A percentile compares a stretch with the other conserved stretches of the same genome.
phyloP scores from a whole-genome alignment of 2,888 invertebrate genomes.

The Leucoma salicis region DNA sequence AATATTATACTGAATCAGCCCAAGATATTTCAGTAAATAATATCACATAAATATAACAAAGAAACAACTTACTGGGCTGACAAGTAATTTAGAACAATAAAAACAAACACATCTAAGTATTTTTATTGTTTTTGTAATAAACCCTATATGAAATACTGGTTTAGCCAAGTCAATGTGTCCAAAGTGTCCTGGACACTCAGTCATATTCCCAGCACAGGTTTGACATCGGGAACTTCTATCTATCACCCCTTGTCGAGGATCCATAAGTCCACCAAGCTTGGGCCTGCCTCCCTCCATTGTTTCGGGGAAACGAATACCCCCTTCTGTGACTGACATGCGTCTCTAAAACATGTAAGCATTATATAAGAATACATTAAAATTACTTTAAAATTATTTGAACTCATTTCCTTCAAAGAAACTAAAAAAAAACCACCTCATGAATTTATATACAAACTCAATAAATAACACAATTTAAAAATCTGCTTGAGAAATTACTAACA shows the following conservation, averaged over 20 bases:
- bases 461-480: too few relatives aligned
- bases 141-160: conserved; percentile 99
- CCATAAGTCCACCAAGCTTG: conserved; percentile 99
- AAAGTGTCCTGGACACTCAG: conserved; percentile 99
- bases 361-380: not conserved
- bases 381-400: too few relatives aligned
- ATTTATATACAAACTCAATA: too few relatives aligned
- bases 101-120: conserved; percentile 99
- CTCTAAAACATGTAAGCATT: conserved; percentile 83
- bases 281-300: conserved; percentile 99
- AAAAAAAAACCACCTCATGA: too few relatives aligned
- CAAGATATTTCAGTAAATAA: not conserved
- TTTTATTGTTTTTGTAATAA: conserved; percentile 98
- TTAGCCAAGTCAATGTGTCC: conserved; percentile 99
- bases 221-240: conserved; percentile 96
- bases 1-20: conserved; percentile 36
- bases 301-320: conserved; percentile 97
- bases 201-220: conserved; percentile 98
- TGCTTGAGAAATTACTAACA: too few relatives aligned
- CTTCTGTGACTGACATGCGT: conserved; percentile 98
- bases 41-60: not conserved
- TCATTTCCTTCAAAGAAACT: too few relatives aligned
- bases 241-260: conserved; percentile 98
- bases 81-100: conserved; percentile 98
- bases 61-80: conserved; percentile 90